These are phyloP conservation scores for Apotomis capreana DNA, from an alignment of 2,888 invertebrate genomes.

Conservation along the genomic window DNA sequence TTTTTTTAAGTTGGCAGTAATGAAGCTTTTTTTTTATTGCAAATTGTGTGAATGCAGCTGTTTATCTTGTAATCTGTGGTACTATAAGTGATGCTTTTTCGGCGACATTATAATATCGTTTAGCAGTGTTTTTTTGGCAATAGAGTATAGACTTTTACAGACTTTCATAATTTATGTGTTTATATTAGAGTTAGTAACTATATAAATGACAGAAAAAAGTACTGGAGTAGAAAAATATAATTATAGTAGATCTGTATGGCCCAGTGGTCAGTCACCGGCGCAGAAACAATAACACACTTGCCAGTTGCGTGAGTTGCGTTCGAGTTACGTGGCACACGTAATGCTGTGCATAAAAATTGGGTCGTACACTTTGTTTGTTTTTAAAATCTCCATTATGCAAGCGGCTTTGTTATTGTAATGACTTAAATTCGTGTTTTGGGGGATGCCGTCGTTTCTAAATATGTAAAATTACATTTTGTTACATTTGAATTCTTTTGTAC, in stretches of 20 bases:
- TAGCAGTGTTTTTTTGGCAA: no score
- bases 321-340: constrained; percentile 51
- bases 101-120: no score
- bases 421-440: neutral
- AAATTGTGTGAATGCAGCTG: no score
- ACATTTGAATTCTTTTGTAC: neutral
- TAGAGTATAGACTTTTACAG: no score
- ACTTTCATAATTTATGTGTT: no score
- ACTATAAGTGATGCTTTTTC: no score
- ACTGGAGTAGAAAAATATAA: no score
- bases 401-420: constrained; percentile 14
- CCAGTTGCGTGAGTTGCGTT: constrained; percentile 52
- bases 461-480: neutral
- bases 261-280: constrained; percentile 16
- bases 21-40: no score
- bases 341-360: constrained; percentile 63
- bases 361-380: constrained; percentile 50
- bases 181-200: no score
- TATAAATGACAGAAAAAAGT: no score
- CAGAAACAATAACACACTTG: neutral
- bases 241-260: neutral
- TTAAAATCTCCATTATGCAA: constrained; percentile 35
- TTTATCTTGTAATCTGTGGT: no score
- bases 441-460: constrained; percentile 6
- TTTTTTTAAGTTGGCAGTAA: no score